phyloP scores from a whole-genome alignment of 2,888 invertebrate genomes.

The Apoda limacodes region DNA sequence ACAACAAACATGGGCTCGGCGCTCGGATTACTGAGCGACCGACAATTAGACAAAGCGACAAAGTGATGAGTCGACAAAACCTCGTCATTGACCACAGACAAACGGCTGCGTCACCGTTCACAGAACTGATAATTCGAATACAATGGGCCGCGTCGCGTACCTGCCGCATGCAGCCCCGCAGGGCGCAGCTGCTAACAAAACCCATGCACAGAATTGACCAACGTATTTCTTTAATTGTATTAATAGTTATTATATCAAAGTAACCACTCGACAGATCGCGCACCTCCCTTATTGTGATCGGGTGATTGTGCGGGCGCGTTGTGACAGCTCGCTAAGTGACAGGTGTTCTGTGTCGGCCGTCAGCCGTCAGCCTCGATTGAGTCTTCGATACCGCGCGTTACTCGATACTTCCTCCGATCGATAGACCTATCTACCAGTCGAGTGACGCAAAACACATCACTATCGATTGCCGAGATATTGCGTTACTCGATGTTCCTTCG shows the following conservation, averaged over 20 bases:
- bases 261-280: slow-evolving; percentile 6
- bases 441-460: too few species aligned
- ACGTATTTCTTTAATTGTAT: slow-evolving; percentile 29
- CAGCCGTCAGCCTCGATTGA: too few species aligned
- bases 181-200: slow-evolving; percentile 26
- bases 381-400: slow-evolving; percentile 19
- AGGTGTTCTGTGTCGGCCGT: slow-evolving; percentile 25
- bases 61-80: slow-evolving; percentile 8
- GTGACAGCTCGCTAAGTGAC: slow-evolving; percentile 43
- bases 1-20: slow-evolving; percentile 24
- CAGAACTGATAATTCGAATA: slow-evolving; percentile 5
- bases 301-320: slow-evolving; percentile 21
- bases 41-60: neutral
- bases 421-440: too few species aligned
- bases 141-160: slow-evolving; percentile 18
- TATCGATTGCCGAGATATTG: neutral
- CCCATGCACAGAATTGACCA: slow-evolving; percentile 22
- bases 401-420: slow-evolving; percentile 28
- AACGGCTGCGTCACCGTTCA: slow-evolving; percentile 2
- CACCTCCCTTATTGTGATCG: slow-evolving; percentile 28
- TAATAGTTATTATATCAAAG: slow-evolving; percentile 14
- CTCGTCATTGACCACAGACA: too few species aligned
- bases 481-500: too few species aligned
- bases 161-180: too few species aligned
- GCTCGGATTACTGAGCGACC: neutral